These are phyloP conservation scores for Alouatta palliata DNA, from an alignment of 2,113 vertebrate genomes.

Conservation along the genomic window DNA sequence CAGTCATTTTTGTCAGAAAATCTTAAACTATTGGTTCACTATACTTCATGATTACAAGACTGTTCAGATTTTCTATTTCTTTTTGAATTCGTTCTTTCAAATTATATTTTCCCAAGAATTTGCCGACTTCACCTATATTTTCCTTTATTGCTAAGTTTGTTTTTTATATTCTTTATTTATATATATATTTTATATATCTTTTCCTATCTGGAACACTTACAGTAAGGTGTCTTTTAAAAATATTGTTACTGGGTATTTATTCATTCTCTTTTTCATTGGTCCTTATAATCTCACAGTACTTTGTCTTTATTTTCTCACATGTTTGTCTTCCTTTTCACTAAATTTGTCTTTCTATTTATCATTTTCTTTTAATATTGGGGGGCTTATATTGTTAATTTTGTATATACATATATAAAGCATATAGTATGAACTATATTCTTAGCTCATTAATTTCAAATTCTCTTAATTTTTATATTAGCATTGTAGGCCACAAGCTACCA, in stretches of 20 bases:
- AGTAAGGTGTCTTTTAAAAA: background rate
- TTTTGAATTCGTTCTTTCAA: background rate
- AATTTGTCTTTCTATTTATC: background rate
- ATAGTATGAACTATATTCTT: background rate
- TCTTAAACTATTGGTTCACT: background rate
- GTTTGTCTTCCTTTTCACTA: background rate
- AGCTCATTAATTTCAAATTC: background rate
- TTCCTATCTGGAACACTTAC: background rate
- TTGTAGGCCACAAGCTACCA: background rate
- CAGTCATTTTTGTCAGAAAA: background rate
- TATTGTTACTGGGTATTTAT: background rate
- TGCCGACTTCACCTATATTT: background rate
- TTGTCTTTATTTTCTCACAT: too few relatives aligned
- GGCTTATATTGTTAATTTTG: background rate
- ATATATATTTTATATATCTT: too few relatives aligned
- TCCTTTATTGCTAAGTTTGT: background rate
- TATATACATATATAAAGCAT: too few relatives aligned
- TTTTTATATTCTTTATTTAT: background rate
- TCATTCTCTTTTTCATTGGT: background rate
- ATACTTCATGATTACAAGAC: background rate
- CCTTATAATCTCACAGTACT: background rate
- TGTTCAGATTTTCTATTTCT: background rate
- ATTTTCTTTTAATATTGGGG: background rate
- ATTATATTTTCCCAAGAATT: slow-evolving; percentile 5
- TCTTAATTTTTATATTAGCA: background rate